Evolutionary conservation across 2,113 vertebrate genomes (phyloP), one percentile per base, ranked within the genome.

Genomic region (Jaculus jaculus): DNA sequence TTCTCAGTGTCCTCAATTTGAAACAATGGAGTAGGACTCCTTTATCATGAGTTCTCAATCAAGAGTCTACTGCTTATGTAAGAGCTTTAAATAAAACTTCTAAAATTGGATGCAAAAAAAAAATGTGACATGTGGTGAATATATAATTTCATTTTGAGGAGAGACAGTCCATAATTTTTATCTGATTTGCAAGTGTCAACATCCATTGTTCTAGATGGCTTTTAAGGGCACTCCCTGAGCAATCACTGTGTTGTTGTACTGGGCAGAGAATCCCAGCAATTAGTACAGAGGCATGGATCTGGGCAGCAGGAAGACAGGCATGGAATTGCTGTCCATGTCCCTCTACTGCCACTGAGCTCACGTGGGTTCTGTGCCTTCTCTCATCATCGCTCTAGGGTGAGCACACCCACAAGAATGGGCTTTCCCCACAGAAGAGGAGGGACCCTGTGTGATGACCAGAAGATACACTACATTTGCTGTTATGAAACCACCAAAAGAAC

Each of bases 191-290:
- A 65, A 92, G 42, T 93, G 47, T 73, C 30, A 69, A 75, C 16
- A 84, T 34, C 47, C 8, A 2, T 30, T 61, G 34, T n/a, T 68
- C 75, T 88, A 88, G 75, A 28, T 78, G 13, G 81, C 32, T 60
- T 89, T 60, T 42, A 80, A 92, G n/a, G 42, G 74, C n/a, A 90
- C 15, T 89, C 89, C 23, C 37, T 69, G 80, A 65, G 58, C 87
- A 75, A 34, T 11, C 13, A 15, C 72, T 89, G 73, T 93, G 30
- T 84, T 75, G 65, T 60, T 79, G 37, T 58, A 58, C 78, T 13
- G 89, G 72, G 51, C 65, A 91, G 79, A 96, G 58, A 37, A 61
- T 74, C 74, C 65, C 51, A 88, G 54, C 34, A 95, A 60, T 34
- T 20, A 65, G 63, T 51, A 47, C 60, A 71, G 3, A 30, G 42